Evolutionary conservation across 1,140 invertebrate genomes (phyloP).

Genomic region (Argopecten irradians): DNA sequence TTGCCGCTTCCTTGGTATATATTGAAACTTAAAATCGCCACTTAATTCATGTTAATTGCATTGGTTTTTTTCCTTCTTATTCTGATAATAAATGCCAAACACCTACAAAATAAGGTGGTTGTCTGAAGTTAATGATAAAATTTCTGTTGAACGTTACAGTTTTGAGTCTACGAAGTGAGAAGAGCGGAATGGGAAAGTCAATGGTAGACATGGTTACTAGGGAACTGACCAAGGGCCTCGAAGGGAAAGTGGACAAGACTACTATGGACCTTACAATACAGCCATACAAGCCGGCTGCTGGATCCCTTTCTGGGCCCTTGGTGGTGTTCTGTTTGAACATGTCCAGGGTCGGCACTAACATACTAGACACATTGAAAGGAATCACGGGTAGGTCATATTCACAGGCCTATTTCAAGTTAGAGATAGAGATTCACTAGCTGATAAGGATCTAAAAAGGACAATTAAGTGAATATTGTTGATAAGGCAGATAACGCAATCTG

Average conservation of each 20-base stretch:
- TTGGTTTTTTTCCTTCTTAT: too few relatives aligned
- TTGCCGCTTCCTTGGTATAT: too few relatives aligned
- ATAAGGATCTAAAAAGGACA: too few relatives aligned
- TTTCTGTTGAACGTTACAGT: background rate
- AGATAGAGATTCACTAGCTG: too few relatives aligned
- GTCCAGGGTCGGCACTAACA: background rate
- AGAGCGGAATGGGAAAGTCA: background rate
- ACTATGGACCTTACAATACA: background rate
- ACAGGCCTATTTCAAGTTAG: too few relatives aligned
- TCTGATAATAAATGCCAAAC: too few relatives aligned
- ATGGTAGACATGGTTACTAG: background rate
- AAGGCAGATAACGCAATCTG: too few relatives aligned
- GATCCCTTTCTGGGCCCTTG: background rate
- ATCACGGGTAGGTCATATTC: background rate
- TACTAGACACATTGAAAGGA: background rate
- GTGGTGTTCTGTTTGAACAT: background rate
- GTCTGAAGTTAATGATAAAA: too few relatives aligned
- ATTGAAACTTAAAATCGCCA: too few relatives aligned
- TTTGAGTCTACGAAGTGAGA: background rate
- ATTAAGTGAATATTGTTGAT: background rate
- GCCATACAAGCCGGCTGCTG: background rate
- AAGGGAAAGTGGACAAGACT: background rate
- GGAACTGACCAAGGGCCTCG: background rate
- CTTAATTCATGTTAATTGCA: too few relatives aligned
- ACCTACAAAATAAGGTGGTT: too few relatives aligned